Conservation (phyloP, 2,113 vertebrate genomes). For the Propithecus coquereli region DNA sequence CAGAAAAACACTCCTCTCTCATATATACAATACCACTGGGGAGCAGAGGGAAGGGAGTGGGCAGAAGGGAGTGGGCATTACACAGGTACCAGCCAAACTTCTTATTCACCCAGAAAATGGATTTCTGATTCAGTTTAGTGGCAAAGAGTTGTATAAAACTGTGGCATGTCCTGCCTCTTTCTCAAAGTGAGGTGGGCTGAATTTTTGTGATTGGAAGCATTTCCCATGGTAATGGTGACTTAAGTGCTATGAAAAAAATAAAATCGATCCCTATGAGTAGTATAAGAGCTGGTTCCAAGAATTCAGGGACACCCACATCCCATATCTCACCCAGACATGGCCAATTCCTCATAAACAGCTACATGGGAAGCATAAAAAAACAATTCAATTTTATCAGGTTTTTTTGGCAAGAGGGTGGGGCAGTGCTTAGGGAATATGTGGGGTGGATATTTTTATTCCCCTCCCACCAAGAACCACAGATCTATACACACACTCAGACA, state of each 20-base stretch:
- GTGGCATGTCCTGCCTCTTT: not conserved
- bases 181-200: not conserved
- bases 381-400: not conserved
- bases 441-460: not conserved
- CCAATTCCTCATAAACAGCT: not conserved
- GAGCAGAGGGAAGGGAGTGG: too few species aligned
- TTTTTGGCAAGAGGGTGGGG: not conserved
- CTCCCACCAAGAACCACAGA: not conserved
- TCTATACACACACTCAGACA: not conserved
- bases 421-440: not conserved
- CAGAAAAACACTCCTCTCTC: not conserved
- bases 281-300: not conserved
- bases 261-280: not conserved
- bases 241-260: not conserved
- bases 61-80: not conserved
- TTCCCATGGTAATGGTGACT: not conserved
- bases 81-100: not conserved
- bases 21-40: rapidly evolving
- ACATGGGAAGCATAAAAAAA: not conserved
- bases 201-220: not conserved
- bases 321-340: not conserved
- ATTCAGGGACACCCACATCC: not conserved
- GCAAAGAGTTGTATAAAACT: not conserved
- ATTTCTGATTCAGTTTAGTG: not conserved
- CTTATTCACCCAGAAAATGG: not conserved